Evolutionary conservation across 2,113 vertebrate species (phyloP).

Genomic region (Gymnarchus niloticus): DNA sequence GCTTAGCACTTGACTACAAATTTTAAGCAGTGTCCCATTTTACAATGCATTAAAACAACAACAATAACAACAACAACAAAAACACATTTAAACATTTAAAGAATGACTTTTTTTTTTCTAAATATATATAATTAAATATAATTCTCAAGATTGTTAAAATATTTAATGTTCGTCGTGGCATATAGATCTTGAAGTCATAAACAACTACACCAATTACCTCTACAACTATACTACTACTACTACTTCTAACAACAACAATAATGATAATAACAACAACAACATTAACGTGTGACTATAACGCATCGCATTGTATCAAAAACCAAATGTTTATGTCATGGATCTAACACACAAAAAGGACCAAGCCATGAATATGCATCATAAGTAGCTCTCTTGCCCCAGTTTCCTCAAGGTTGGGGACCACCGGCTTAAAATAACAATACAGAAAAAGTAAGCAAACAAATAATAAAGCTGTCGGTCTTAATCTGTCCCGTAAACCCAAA

Average conservation of each 20-base stretch:
- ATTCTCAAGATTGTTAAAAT: not conserved
- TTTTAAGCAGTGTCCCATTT: not conserved
- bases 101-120: too few relatives aligned
- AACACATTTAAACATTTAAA: too few relatives aligned
- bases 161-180: not conserved
- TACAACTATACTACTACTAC: not conserved
- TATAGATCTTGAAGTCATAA: not conserved
- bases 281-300: not conserved
- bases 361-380: slow-evolving; percentile 13
- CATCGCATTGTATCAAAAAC: not conserved
- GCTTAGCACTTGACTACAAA: not conserved
- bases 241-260: not conserved
- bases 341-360: not conserved
- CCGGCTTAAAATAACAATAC: slow-evolving; percentile 30
- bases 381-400: slow-evolving; percentile 24
- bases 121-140: too few relatives aligned
- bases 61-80: too few relatives aligned
- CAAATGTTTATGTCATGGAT: not conserved
- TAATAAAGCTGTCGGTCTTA: slow-evolving; percentile 15
- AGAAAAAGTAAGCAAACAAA: slow-evolving; percentile 25
- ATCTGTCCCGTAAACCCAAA: slow-evolving; percentile 22
- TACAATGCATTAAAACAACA: not conserved
- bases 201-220: not conserved
- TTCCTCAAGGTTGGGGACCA: slow-evolving; percentile 16
- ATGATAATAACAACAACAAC: not conserved